Percentiles rank a stretch among this genome's conserved stretches.
Evolutionary conservation across 2,113 vertebrate genomes (phyloP).

Genomic region (Rhegmatorhina hoffmannsi): DNA sequence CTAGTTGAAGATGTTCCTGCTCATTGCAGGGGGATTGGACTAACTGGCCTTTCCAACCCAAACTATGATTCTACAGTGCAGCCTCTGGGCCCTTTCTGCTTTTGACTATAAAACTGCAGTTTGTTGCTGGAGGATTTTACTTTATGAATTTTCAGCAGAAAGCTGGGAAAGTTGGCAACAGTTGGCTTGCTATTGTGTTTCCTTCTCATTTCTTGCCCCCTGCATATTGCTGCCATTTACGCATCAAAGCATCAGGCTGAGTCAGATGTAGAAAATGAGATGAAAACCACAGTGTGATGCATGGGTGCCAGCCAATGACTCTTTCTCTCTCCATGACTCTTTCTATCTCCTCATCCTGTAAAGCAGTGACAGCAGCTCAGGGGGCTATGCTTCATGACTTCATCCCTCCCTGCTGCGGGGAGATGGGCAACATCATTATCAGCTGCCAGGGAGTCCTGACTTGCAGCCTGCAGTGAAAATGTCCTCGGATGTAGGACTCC

Average conservation of each 20-base stretch:
- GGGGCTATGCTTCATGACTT: neutral
- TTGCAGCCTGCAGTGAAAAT: neutral
- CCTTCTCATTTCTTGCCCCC: neutral
- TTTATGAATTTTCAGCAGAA: neutral
- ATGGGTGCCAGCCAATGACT: neutral
- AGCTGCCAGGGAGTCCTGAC: neutral
- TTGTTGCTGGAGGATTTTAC: neutral
- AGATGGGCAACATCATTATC: conserved; percentile 3
- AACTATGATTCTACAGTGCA: neutral
- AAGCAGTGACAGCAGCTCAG: neutral
- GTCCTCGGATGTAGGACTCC: neutral
- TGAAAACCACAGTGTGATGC: neutral
- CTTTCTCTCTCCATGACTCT: neutral
- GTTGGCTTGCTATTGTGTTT: neutral
- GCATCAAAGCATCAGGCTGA: conserved; percentile 23
- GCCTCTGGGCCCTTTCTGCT: neutral
- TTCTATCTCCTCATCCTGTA: neutral
- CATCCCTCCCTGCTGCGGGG: neutral
- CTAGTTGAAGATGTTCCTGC: neutral
- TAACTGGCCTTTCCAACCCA: neutral
- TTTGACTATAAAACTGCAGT: neutral
- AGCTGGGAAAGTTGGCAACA: neutral
- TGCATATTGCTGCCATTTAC: neutral
- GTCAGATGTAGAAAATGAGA: conserved; percentile 11
- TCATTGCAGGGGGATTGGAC: neutral